Evolutionary conservation across 1,140 invertebrate genomes (phyloP).

Genomic region (Calycopis cecrops): DNA sequence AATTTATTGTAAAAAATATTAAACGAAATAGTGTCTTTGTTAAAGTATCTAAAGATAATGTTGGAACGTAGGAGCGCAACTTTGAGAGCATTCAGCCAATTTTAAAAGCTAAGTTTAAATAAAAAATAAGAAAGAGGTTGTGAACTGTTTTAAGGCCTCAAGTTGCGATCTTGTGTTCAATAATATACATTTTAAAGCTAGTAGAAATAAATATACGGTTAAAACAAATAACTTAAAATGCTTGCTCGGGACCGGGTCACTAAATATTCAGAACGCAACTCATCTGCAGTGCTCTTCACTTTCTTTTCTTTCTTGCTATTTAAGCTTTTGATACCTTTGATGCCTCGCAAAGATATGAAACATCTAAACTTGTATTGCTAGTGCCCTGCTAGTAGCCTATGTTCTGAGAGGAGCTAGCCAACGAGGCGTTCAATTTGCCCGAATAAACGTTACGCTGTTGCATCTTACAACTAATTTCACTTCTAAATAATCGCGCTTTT

Average conservation of each 20-base stretch:
- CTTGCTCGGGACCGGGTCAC: conserved; percentile 56
- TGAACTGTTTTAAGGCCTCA: conserved; percentile 53
- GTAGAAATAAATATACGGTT: conserved; percentile 49
- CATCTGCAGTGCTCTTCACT: conserved; percentile 30
- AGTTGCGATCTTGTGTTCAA: conserved; percentile 45
- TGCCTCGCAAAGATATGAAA: too few relatives aligned
- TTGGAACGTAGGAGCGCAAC: conserved; percentile 39
- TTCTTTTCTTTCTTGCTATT: too few relatives aligned
- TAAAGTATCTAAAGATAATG: conserved; percentile 56
- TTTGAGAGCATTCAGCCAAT: conserved; percentile 55
- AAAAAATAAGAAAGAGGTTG: conserved; percentile 64
- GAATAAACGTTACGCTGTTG: too few relatives aligned
- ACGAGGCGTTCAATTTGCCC: too few relatives aligned
- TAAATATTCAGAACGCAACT: conserved; percentile 50
- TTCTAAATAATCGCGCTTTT: too few relatives aligned
- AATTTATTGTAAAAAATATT: conserved; percentile 63
- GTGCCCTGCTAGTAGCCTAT: too few relatives aligned
- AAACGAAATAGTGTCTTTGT: conserved; percentile 70
- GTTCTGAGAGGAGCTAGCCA: too few relatives aligned
- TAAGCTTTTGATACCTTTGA: too few relatives aligned
- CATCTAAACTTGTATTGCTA: too few relatives aligned
- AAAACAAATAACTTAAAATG: conserved; percentile 47
- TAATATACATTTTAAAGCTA: conserved; percentile 50
- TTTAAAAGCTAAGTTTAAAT: conserved; percentile 61
- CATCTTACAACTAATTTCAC: too few relatives aligned